A percentile compares a stretch with the other conserved stretches of the same genome.
Conservation (phyloP, 1,140 invertebrate species). For the Drosophila kepulauana region DNA sequence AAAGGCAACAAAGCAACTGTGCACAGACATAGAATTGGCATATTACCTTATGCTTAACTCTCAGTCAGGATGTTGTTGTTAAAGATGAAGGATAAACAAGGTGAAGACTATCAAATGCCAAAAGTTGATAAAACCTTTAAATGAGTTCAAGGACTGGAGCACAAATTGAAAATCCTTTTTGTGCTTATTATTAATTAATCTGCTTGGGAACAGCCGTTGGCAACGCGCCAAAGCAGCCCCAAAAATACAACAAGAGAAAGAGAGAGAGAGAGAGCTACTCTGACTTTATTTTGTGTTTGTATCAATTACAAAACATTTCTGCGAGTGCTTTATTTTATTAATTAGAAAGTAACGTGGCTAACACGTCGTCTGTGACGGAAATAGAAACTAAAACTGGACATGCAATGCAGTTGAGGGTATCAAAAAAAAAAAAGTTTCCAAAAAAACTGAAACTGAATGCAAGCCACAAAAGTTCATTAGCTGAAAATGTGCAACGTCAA, state of each 20-base stretch:
- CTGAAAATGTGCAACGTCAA: conserved; percentile 54
- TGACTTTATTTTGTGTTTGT: conserved; percentile 24
- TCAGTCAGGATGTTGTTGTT: conserved; percentile 4
- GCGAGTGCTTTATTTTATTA: conserved; percentile 66
- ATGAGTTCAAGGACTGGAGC: conserved; percentile 16
- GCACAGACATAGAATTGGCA: conserved; percentile 7
- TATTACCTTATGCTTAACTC: background rate
- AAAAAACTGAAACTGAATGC: conserved; percentile 30
- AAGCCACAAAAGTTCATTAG: conserved; percentile 71
- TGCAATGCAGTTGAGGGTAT: conserved; percentile 40
- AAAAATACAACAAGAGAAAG: conserved; percentile 13
- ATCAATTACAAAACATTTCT: conserved; percentile 66
- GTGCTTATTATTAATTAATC: conserved; percentile 49
- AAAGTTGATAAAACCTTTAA: conserved; percentile 38
- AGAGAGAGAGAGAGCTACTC: background rate
- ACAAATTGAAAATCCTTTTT: conserved; percentile 28
- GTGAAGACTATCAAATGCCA: conserved; percentile 39
- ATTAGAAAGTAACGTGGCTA: conserved; percentile 57
- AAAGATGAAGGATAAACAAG: conserved; percentile 25
- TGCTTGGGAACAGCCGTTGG: conserved; percentile 45
- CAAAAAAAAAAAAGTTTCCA: conserved; percentile 18
- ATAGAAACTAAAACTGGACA: conserved; percentile 36
- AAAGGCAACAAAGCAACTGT: conserved; percentile 61
- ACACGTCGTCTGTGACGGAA: conserved; percentile 26
- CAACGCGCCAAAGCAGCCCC: conserved; percentile 37